phyloP scores from a whole-genome alignment of 2,888 invertebrate genomes.

The Carabus problematicus region DNA sequence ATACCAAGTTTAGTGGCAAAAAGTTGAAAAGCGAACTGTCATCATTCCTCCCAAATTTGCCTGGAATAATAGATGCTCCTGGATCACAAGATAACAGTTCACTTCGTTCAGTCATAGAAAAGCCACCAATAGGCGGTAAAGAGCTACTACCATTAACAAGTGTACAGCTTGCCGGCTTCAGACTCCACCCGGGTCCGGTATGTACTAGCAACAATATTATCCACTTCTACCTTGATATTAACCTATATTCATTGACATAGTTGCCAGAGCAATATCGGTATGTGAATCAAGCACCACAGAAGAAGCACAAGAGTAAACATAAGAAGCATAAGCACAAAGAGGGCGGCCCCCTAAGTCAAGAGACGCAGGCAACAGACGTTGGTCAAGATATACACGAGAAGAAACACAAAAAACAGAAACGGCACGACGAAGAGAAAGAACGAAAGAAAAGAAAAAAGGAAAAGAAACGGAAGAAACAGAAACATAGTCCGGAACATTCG shows the following conservation, averaged over 20 bases:
- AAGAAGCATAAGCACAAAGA: conserved; percentile 94
- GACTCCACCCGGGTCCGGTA: conserved; percentile 92
- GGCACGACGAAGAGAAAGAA: conserved; percentile 93
- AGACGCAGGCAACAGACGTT: conserved; percentile 71
- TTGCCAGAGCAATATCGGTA: conserved; percentile 95
- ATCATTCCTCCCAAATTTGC: conserved; percentile 92
- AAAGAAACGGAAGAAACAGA: conserved; percentile 93
- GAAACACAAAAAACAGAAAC: conserved; percentile 93
- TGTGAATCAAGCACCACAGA: conserved; percentile 88
- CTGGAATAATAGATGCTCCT: conserved; percentile 94
- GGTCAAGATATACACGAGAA: conserved; percentile 87
- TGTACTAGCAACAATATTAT: conserved; percentile 43
- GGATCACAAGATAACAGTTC: conserved; percentile 88
- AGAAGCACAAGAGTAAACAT: conserved; percentile 94
- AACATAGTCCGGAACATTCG: conserved; percentile 87
- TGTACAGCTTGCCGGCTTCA: conserved; percentile 90
- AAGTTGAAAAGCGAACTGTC: conserved; percentile 94
- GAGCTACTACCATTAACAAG: conserved; percentile 86
- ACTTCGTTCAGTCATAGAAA: conserved; percentile 91
- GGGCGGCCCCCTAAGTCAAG: conserved; percentile 78
- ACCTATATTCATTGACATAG: conserved; percentile 57
- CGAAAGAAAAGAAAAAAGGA: conserved; percentile 94
- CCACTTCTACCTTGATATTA: not conserved
- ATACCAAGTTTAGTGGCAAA: conserved; percentile 97
- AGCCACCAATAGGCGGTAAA: conserved; percentile 91